These are phyloP conservation scores for Terrapene triunguis DNA, from an alignment of 2,113 vertebrate species.

Conservation along the genomic window DNA sequence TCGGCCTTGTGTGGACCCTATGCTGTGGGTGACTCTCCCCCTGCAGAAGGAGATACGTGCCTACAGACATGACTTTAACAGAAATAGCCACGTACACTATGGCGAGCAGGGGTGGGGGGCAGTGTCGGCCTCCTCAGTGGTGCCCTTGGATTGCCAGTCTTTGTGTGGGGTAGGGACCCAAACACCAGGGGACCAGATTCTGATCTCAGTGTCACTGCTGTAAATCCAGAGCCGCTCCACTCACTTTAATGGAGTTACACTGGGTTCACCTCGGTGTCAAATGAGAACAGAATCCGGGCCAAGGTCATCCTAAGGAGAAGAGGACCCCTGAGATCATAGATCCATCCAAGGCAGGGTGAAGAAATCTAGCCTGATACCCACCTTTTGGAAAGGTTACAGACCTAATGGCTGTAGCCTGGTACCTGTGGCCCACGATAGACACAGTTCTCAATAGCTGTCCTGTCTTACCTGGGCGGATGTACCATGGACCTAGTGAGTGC, in stretches of 20 bases:
- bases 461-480: background rate
- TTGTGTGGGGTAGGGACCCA: background rate
- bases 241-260: background rate
- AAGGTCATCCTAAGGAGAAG: background rate
- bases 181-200: background rate
- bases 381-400: background rate
- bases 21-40: background rate
- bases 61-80: background rate
- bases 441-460: background rate
- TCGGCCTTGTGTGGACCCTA: background rate
- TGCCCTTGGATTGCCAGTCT: background rate
- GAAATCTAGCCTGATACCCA: background rate
- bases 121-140: background rate
- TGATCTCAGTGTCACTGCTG: background rate
- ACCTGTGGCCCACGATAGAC: background rate
- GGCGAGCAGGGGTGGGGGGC: background rate
- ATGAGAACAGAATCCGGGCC: background rate
- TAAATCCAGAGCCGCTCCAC: background rate
- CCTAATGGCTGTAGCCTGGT: background rate
- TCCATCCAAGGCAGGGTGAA: background rate
- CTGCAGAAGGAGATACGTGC: accelerated
- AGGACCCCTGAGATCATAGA: background rate
- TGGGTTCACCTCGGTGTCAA: background rate
- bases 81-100: background rate
- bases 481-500: background rate